Evolutionary conservation across 2,888 invertebrate species (phyloP).

Genomic region (Chymomyza procnemis): DNA sequence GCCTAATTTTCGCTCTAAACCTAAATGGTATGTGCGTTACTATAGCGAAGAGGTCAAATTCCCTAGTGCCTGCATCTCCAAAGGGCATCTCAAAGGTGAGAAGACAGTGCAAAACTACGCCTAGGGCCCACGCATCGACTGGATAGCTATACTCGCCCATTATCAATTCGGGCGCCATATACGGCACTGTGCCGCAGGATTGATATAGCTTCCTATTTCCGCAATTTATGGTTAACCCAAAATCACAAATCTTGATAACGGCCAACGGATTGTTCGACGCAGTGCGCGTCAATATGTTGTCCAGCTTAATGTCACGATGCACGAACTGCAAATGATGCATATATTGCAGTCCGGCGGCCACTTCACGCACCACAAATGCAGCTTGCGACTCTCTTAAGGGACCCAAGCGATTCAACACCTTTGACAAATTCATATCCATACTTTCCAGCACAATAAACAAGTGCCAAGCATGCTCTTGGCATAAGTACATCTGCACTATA

Average conservation of each 20-base stretch:
- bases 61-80: background rate
- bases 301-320: background rate
- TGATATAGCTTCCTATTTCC: background rate
- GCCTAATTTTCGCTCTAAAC: background rate
- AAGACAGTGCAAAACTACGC: background rate
- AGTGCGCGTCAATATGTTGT: background rate
- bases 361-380: background rate
- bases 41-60: background rate
- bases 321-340: background rate
- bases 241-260: background rate
- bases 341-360: background rate
- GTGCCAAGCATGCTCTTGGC: background rate
- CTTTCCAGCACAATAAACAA: background rate
- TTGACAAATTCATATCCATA: background rate
- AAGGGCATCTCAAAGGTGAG: background rate
- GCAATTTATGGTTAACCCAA: background rate
- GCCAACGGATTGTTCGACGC: background rate
- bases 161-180: background rate
- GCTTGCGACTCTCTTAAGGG: background rate
- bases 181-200: background rate
- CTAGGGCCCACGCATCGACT: background rate
- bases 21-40: background rate
- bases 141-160: background rate
- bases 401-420: background rate
- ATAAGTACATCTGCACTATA: background rate